Conservation (phyloP, 1,140 invertebrate genomes). For the Galleria mellonella region DNA sequence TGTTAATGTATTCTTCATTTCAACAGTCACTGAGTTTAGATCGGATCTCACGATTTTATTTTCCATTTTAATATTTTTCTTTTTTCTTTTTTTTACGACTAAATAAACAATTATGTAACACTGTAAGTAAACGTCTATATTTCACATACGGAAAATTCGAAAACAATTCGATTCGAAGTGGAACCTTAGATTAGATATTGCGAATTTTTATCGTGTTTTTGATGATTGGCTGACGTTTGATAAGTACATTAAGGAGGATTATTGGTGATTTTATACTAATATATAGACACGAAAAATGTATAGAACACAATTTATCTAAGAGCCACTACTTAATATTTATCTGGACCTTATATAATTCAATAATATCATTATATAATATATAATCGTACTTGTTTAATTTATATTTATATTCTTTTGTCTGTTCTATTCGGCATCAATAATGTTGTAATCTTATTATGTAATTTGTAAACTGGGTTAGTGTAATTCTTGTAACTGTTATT, state of each 20-base stretch:
- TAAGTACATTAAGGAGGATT: not conserved
- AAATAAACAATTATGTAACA: conserved; percentile 6
- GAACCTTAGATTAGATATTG: conserved; percentile 11
- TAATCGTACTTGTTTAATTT: too few species aligned
- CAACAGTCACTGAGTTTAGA: conserved; percentile 15
- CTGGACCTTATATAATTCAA: too few species aligned
- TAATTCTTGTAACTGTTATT: too few species aligned
- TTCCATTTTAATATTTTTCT: conserved; percentile 18
- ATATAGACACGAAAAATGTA: too few species aligned
- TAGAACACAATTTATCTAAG: too few species aligned
- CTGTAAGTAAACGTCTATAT: conserved; percentile 12
- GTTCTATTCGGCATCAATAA: too few species aligned
- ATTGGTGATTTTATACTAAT: too few species aligned
- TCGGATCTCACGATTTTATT: conserved; percentile 27
- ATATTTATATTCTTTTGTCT: too few species aligned
- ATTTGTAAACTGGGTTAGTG: too few species aligned
- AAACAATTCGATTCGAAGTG: conserved; percentile 16
- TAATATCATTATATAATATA: too few species aligned
- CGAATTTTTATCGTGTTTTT: conserved; percentile 16
- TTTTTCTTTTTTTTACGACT: not conserved
- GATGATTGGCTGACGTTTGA: conserved; percentile 2
- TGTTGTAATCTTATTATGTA: too few species aligned
- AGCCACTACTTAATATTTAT: too few species aligned
- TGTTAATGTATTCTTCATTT: conserved; percentile 23
- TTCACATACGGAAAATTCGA: conserved; percentile 10